Conservation (phyloP, 2,888 invertebrate genomes). For the Leptothorax acervorum region DNA sequence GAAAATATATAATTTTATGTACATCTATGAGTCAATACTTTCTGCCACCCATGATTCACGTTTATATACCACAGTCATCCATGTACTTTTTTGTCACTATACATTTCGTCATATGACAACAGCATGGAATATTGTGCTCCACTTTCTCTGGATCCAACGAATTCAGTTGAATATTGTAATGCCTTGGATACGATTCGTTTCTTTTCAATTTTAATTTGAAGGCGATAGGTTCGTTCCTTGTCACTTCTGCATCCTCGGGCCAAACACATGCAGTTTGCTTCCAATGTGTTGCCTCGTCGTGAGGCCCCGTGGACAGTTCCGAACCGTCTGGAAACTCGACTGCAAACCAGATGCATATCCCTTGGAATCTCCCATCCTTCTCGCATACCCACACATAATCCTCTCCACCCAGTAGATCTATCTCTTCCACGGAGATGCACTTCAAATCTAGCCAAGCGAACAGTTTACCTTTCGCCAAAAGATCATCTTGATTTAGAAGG, state of each 20-base stretch:
- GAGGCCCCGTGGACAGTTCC: conserved; percentile 88
- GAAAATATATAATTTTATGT: not conserved
- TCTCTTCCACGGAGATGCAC: conserved; percentile 88
- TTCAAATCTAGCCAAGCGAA: conserved; percentile 90
- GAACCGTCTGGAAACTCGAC: conserved; percentile 89
- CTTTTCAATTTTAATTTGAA: conserved; percentile 89
- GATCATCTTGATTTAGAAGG: conserved; percentile 87
- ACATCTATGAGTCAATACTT: not conserved
- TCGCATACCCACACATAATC: conserved; percentile 86
- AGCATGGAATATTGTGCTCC: conserved; percentile 92
- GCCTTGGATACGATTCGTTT: conserved; percentile 86
- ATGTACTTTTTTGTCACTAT: conserved; percentile 90
- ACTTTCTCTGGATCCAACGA: conserved; percentile 90
- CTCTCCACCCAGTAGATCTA: conserved; percentile 88
- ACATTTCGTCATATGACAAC: conserved; percentile 92
- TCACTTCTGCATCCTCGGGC: conserved; percentile 88
- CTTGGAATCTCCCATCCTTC: conserved; percentile 89
- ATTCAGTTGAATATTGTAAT: conserved; percentile 90
- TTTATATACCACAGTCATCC: conserved; percentile 83
- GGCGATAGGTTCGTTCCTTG: conserved; percentile 89
- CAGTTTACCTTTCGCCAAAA: conserved; percentile 89
- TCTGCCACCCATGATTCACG: not conserved
- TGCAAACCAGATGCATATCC: conserved; percentile 93
- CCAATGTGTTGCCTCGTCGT: conserved; percentile 89
- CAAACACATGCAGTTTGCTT: conserved; percentile 92